phyloP scores from a whole-genome alignment of 1,140 invertebrate genomes.

The Heliconius melpomene region DNA sequence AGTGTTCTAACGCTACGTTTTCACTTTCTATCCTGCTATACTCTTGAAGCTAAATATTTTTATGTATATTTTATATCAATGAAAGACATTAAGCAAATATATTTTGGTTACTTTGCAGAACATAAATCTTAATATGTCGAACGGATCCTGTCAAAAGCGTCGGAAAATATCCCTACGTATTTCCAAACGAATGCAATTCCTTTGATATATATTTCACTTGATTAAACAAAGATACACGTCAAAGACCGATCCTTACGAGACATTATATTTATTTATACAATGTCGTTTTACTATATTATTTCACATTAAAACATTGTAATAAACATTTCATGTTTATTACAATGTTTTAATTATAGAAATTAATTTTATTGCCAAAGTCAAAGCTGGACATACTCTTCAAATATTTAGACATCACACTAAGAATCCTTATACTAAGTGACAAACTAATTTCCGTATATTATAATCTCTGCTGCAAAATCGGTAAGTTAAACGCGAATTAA shows the following conservation, averaged over 20 bases:
- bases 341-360: no score
- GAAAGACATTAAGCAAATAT: background rate
- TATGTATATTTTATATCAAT: background rate
- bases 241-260: background rate
- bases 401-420: background rate
- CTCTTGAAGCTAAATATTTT: no score
- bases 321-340: no score
- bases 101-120: background rate
- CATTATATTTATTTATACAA: background rate
- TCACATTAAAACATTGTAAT: no score
- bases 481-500: constrained; percentile 25
- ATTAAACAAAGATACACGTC: constrained; percentile 14
- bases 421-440: background rate
- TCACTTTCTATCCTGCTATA: no score
- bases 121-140: background rate
- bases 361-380: no score
- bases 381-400: no score
- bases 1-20: no score
- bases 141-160: background rate
- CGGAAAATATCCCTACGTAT: background rate
- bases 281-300: background rate
- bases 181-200: background rate
- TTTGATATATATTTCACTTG: background rate
- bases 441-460: background rate
- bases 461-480: constrained; percentile 17